A percentile compares a stretch with the other conserved stretches of the same genome.
Evolutionary conservation across 2,113 vertebrate genomes (phyloP).

Genomic region (Condylura cristata): DNA sequence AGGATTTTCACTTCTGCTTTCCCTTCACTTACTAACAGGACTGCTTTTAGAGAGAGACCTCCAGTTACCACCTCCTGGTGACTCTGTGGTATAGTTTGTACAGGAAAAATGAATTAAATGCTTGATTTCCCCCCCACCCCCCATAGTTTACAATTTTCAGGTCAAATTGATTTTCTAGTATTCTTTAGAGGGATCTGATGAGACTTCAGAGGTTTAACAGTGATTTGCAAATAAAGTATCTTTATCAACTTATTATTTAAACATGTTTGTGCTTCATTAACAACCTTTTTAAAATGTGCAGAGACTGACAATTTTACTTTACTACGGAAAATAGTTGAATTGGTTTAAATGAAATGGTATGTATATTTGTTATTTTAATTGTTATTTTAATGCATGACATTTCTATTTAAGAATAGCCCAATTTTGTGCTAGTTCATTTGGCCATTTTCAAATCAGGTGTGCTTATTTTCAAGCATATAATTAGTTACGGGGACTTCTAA

Average conservation of each 20-base stretch:
- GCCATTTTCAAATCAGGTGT: neutral
- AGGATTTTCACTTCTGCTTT: neutral
- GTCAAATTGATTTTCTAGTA: neutral
- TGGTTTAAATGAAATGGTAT: neutral
- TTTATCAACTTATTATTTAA: neutral
- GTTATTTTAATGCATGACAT: neutral
- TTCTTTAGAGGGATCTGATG: neutral
- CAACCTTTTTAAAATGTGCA: conserved; percentile 17
- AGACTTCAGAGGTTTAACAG: neutral
- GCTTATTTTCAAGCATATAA: neutral
- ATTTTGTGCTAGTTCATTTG: neutral
- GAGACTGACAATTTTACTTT: neutral
- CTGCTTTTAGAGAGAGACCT: neutral
- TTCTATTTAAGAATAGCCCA: neutral
- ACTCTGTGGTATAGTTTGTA: neutral
- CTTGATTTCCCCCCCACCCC: neutral
- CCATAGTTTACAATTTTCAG: neutral
- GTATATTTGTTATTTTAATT: neutral
- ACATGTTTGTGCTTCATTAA: neutral
- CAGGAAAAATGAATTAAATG: neutral
- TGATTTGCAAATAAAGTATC: neutral
- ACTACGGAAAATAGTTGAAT: neutral
- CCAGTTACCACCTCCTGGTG: neutral
- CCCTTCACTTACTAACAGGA: neutral
- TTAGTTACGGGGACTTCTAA: neutral